Percentiles rank a stretch among this genome's conserved stretches.
Conservation (phyloP, 1,140 invertebrate species). For the Drosophila mauritiana region DNA sequence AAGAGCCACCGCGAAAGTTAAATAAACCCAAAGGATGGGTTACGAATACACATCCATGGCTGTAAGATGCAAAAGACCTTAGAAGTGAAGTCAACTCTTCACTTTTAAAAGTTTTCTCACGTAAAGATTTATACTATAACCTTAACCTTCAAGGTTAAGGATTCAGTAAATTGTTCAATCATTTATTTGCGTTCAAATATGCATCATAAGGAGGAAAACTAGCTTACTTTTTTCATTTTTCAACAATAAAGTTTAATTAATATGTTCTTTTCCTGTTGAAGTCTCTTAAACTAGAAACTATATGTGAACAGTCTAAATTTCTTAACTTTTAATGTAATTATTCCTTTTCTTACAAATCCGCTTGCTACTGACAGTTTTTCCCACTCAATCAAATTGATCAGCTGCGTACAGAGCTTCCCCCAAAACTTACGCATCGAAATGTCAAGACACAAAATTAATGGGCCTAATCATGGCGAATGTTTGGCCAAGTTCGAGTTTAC, state of each 20-base stretch:
- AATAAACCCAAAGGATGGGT: background rate
- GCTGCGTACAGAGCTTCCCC: background rate
- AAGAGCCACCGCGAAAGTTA: background rate
- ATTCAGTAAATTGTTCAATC: no score
- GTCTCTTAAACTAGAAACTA: no score
- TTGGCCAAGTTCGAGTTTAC: slow-evolving; percentile 45
- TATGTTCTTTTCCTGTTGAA: no score
- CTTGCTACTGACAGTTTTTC: background rate
- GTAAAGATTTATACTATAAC: no score
- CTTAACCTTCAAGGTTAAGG: no score
- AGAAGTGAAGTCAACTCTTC: background rate
- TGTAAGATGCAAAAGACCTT: background rate
- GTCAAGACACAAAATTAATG: slow-evolving; percentile 61
- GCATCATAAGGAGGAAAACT: no score
- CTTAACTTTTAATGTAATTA: background rate
- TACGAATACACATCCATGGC: background rate
- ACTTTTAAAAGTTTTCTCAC: no score
- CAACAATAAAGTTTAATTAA: no score
- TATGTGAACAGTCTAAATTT: no score
- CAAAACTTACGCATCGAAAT: slow-evolving; percentile 27
- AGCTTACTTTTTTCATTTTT: no score
- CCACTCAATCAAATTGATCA: slow-evolving; percentile 26
- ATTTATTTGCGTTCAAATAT: no score
- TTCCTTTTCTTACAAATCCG: slow-evolving; percentile 3
- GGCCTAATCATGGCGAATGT: slow-evolving; percentile 69